phyloP scores from a whole-genome alignment of 1,140 invertebrate species.

The Cyclina sinensis region DNA sequence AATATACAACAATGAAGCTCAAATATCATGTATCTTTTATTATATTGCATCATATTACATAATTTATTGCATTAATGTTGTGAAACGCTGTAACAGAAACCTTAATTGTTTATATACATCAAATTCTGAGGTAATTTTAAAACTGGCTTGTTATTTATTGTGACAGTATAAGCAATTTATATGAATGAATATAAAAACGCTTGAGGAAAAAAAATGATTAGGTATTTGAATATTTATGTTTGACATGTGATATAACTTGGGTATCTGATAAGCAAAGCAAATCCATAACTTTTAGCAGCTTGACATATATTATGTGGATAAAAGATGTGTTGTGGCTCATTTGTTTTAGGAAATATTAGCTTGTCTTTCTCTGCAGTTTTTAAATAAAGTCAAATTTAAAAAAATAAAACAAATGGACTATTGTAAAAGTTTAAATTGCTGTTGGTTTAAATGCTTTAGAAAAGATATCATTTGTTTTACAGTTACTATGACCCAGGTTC shows the following conservation, averaged over 20 bases:
- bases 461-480: too few relatives aligned
- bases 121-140: conserved; percentile 10
- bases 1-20: neutral
- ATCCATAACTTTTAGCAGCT: too few relatives aligned
- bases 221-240: neutral
- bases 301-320: too few relatives aligned
- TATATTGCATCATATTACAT: conserved; percentile 8
- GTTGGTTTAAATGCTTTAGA: too few relatives aligned
- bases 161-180: neutral
- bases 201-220: neutral
- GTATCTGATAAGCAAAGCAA: neutral
- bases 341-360: too few relatives aligned
- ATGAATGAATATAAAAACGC: neutral
- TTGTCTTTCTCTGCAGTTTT: too few relatives aligned
- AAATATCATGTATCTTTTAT: neutral
- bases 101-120: neutral
- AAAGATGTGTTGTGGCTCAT: too few relatives aligned
- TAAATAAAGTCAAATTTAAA: too few relatives aligned
- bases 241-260: neutral
- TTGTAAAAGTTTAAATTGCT: too few relatives aligned
- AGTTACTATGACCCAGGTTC: too few relatives aligned
- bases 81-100: neutral
- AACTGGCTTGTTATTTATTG: neutral
- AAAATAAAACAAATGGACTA: too few relatives aligned
- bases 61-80: neutral